phyloP scores from a whole-genome alignment of 1,140 invertebrate genomes.

The Forficula auricularia region DNA sequence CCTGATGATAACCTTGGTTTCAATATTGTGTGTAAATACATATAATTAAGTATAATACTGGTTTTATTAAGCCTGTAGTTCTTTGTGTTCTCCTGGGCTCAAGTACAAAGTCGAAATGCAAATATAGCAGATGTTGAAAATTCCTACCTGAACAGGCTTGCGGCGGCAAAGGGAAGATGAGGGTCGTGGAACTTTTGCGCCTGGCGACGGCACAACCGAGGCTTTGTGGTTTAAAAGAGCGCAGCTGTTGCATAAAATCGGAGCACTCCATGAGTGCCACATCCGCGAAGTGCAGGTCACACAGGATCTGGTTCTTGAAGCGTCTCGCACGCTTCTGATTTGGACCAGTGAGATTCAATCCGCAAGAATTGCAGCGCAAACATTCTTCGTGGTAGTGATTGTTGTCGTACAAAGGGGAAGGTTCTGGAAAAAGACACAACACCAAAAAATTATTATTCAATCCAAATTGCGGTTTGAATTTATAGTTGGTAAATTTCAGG shows the following conservation, averaged over 20 bases:
- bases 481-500: no score
- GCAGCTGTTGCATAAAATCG: slow-evolving; percentile 89
- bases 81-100: no score
- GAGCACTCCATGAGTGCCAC: slow-evolving; percentile 89
- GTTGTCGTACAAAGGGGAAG: slow-evolving; percentile 78
- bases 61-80: no score
- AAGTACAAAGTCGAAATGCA: no score
- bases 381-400: slow-evolving; percentile 93
- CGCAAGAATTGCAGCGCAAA: slow-evolving; percentile 83
- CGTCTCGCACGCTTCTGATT: slow-evolving; percentile 64
- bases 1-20: no score
- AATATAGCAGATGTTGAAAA: no score
- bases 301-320: slow-evolving; percentile 70
- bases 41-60: no score
- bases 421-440: slow-evolving; percentile 38
- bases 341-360: slow-evolving; percentile 74
- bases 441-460: no score
- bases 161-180: slow-evolving; percentile 82
- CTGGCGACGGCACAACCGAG: slow-evolving; percentile 81
- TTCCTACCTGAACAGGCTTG: slow-evolving; percentile 74
- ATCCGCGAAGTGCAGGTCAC: slow-evolving; percentile 81
- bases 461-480: no score
- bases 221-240: slow-evolving; percentile 87
- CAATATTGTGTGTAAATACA: no score
- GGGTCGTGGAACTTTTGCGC: slow-evolving; percentile 78